Conservation (phyloP, 2,113 vertebrate species). For the Melanostigma gelatinosum region DNA sequence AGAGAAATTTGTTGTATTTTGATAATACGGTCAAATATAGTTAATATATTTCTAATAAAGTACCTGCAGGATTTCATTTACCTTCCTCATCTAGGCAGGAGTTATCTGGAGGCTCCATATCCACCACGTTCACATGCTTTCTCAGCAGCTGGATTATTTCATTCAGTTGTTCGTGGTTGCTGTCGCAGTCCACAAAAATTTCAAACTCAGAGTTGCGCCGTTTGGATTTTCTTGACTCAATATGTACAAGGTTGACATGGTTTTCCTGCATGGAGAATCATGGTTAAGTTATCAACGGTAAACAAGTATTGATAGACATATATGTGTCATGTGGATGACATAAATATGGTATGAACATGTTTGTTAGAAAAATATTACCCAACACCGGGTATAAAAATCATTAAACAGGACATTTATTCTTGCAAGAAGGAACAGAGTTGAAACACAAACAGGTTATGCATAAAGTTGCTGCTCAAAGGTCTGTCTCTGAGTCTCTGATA, state of each 20-base stretch:
- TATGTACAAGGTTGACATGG: constrained; percentile 94
- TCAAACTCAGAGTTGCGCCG: constrained; percentile 96
- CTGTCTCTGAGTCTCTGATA: too few species aligned
- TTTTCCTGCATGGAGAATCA: constrained; percentile 86
- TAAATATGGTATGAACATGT: neutral
- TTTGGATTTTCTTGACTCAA: constrained; percentile 96
- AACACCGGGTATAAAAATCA: too few species aligned
- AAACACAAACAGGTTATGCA: too few species aligned
- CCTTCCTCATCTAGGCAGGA: constrained; percentile 84
- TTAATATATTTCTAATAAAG: neutral
- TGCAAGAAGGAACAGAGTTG: too few species aligned
- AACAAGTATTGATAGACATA: neutral
- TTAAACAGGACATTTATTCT: too few species aligned
- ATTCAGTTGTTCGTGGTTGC: constrained; percentile 91
- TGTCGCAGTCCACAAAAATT: constrained; percentile 97
- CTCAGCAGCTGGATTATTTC: constrained; percentile 93
- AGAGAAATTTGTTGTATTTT: neutral
- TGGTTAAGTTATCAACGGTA: neutral
- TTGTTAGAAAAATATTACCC: too few species aligned
- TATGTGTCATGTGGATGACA: neutral
- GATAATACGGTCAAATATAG: neutral
- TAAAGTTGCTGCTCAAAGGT: too few species aligned
- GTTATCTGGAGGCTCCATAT: constrained; percentile 87
- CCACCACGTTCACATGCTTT: constrained; percentile 89
- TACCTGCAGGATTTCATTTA: constrained; percentile 47